Base-by-base conservation (phyloP, 1,140 invertebrate species). In the Apocrypta bakeri region DNA sequence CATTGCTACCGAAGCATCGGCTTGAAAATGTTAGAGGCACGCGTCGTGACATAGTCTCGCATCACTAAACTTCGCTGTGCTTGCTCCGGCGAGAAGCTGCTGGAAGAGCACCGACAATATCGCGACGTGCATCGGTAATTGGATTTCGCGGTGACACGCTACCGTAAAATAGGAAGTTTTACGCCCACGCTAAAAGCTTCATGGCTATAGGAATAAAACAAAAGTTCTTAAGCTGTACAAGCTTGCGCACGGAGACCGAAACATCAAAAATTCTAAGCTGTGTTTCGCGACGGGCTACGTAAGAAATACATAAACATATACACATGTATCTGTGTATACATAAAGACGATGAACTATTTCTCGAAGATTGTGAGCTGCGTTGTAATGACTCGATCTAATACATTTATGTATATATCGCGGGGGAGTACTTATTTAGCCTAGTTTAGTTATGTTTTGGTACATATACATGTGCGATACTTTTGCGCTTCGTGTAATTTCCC, bases 141-240 rank as follows among this genome's bases (percentile, higher is more conserved):
- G 83, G 78, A 81, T 81, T 81, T 80, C 40, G 83, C 33, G 66
- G 73, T 31, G 66, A 56, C 61, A n/a, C 71, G 72, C 33, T n/a
- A 24, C 25, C 78, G 48, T 81, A 77, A 81, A 84, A 78, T 61
- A 71, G 25, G 68, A 56, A 84, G 79, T 84, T 77, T 81, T 78
- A 84, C 74, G 79, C 64, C 40, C 71, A 17, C 63, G 75, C 75
- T 84, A 78, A 84, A 84, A 84, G 79, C 79, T 48, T 77, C 37
- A 29, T 56, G 69, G 69, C 17, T 27, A 63, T 40, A 7, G 27
- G 79, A 29, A 37, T n/a, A 83, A 71, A 66, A 66, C 37, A 56
- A 80, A 74, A 42, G 79, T 48, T 29, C n/a, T n/a, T n/a, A n/a
- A 61, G 33, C 25, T 17, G n/a, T 17, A 11, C 9, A 1, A 17